Evolutionary conservation across 2,888 invertebrate genomes (phyloP), one percentile per base, ranked within the genome.

Genomic region (Caradrina clavipalpis): DNA sequence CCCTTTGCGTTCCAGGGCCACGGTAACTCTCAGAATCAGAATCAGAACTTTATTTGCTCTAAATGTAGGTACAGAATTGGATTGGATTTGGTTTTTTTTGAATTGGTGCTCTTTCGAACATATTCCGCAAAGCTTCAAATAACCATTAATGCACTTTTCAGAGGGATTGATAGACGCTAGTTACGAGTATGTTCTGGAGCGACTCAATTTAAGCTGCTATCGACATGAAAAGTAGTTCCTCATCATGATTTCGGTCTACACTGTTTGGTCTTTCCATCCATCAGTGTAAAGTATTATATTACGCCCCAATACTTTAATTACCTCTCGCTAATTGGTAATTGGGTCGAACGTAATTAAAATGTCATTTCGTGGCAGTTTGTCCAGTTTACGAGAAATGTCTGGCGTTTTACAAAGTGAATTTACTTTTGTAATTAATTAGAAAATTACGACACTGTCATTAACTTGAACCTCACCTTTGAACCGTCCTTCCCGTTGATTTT

Each of bases 341-440:
- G 11, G 50, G 13, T 47, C 70, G 62, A 61, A 19, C 57, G 11
- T 55, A 59, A 76, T 76, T 59, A 62, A 76, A 70, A 70, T 62
- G 55, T 59, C 0, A 55, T 55, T 69, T 51, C 21, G 54, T 54
- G 56, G 42, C 51, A 60, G 22, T 49, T 69, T 53, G 53, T 49
- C 22, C 57, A 50, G 17, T 57, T 69, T 56, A n/a, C n/a, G n/a
- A 50, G 42, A 35, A 49, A 61, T 31, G 54, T 61, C 35, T 49
- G 47, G 49, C 59, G 26, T 49, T 51, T 21, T 17, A 13, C 22
- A 31, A 70, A 54, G 57, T 57, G 1, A 58, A 64, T 69, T 54
- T 57, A 39, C 22, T 15, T 39, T 60, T 53, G 42, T 57, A 61
- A 69, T 59, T 54, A 62, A 55, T 57, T 39, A 17, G 50, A 21